Evolutionary conservation across 2,797 vertebrate species (phyloP).

Genomic region (Borostomias antarcticus): DNA sequence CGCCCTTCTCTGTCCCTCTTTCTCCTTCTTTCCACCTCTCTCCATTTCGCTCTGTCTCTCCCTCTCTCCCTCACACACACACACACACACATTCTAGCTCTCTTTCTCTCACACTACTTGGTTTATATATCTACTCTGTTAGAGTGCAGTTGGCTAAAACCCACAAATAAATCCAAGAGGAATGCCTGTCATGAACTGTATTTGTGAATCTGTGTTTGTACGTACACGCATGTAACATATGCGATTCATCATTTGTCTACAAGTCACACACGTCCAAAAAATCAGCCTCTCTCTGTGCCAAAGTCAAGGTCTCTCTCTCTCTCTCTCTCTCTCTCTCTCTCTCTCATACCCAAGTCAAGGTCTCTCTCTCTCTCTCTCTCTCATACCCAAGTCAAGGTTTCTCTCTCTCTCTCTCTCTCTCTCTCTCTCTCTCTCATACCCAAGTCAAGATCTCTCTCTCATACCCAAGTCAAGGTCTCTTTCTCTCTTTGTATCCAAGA

Average conservation of each 20-base stretch:
- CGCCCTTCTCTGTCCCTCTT: constrained; percentile 13
- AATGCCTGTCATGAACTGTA: not conserved
- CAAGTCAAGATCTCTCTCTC: not conserved
- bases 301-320: too few species aligned
- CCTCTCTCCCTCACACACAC: constrained; percentile 10
- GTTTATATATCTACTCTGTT: too few species aligned
- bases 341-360: constrained; percentile 10
- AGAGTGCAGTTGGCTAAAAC: not conserved
- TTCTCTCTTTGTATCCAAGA: too few species aligned
- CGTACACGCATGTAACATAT: not conserved
- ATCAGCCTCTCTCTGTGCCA: too few species aligned
- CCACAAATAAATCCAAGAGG: not conserved
- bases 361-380: too few species aligned
- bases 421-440: not conserved
- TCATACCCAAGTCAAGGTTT: constrained; percentile 19
- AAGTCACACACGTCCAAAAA: too few species aligned
- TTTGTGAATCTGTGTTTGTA: not conserved
- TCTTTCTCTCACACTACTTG: constrained; percentile 6
- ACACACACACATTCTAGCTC: constrained; percentile 18
- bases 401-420: constrained; percentile 16
- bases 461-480: not conserved
- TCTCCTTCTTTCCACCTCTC: not conserved
- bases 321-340: too few species aligned
- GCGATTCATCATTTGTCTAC: not conserved
- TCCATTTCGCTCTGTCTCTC: constrained; percentile 14